Conservation (phyloP, 2,113 vertebrate genomes). For the Phoenicopterus ruber region DNA sequence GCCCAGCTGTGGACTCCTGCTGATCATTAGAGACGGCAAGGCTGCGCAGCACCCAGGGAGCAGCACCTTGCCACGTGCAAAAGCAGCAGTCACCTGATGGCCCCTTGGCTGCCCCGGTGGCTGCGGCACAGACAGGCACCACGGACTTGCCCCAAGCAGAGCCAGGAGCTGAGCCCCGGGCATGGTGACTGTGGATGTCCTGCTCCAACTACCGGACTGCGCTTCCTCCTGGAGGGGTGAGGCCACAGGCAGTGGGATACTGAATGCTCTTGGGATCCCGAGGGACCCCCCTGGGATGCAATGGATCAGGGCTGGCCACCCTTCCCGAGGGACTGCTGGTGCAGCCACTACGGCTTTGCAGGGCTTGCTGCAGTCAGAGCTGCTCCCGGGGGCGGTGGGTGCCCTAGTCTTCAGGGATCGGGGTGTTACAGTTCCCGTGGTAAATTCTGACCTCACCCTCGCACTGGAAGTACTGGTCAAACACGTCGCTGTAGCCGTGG, state of each 20-base stretch:
- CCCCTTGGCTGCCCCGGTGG: fast-evolving
- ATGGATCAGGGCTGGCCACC: background rate
- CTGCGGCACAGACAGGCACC: background rate
- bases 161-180: background rate
- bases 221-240: background rate
- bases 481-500: conserved; percentile 90
- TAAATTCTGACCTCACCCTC: conserved; percentile 86
- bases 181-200: background rate
- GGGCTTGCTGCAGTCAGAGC: background rate
- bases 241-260: background rate
- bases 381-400: fast-evolving
- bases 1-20: background rate
- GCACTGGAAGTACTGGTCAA: conserved; percentile 89
- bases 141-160: background rate
- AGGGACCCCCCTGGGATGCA: background rate
- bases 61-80: background rate
- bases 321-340: background rate
- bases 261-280: background rate
- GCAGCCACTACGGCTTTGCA: background rate
- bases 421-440: conserved; percentile 95
- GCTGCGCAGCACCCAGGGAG: background rate
- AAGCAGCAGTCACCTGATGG: background rate
- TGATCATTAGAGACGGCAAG: background rate
- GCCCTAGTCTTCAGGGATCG: conserved; percentile 83
- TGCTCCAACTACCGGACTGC: background rate